Evolutionary conservation across 2,797 vertebrate species (phyloP), one percentile per base, ranked within the genome.

Genomic region (Taenioides sp.): DNA sequence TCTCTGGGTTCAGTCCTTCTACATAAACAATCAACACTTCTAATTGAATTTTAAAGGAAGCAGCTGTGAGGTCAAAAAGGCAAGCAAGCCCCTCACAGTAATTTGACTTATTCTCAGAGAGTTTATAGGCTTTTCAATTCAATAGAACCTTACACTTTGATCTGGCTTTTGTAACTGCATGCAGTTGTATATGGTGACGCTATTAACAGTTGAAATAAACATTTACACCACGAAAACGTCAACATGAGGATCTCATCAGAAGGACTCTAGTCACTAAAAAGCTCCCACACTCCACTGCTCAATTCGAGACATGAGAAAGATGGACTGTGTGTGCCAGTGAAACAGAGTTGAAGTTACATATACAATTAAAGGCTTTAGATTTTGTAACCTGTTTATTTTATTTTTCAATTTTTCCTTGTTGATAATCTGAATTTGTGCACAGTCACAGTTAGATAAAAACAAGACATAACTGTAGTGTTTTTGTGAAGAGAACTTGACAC

Each of bases 11-110:
- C 68, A 28, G 34, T 40, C 17, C 57, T 65, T 61, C 81, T 83
- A 75, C 60, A 81, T 80, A 88, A 89, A 88, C 85, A 83, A 82
- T 85, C 79, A 82, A 79, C 64, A 84, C 79, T 52, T 83, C 75
- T 47, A 76, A 86, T 70, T 77, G 73, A 74, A 85, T 81, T 81
- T 81, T 50, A 74, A 71, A 88, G 88, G 82, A 89, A 91, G 86
- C 86, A 87, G 74, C 76, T 82, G 79, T 68, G 68, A 65, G 79
- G 81, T 89, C 70, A 72, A 80, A 75, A 78, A 86, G 63, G 70
- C 65, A 81, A 75, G 76, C 50, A 81, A 81, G 52, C 58, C 12
- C 67, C 28, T 34, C 27, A n/a, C 18, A 5, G 70, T 77, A 80
- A 67, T 52, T 77, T 68, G 55, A 76, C 16, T 49, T 20, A 40